A percentile compares a stretch with the other conserved stretches of the same genome.
These are phyloP conservation scores for Cyrtonyx montezumae DNA, from an alignment of 2,113 vertebrate species.

Conservation along the genomic window DNA sequence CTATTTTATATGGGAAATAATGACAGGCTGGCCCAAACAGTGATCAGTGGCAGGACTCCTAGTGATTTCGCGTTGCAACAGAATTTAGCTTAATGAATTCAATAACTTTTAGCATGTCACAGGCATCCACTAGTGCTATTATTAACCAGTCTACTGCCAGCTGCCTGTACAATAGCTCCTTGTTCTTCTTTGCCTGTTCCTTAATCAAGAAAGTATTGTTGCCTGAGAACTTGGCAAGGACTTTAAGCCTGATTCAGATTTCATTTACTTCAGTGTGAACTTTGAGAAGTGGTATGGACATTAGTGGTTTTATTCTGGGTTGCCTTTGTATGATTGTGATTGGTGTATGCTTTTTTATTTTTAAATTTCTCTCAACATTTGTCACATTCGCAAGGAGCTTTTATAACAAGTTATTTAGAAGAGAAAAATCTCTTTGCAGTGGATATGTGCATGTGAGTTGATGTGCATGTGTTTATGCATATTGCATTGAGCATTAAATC, in stretches of 20 bases:
- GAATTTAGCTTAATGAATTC: slow-evolving; percentile 52
- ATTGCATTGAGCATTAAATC: slow-evolving; percentile 37
- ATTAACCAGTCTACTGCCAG: slow-evolving; percentile 52
- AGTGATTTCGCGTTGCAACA: slow-evolving; percentile 26
- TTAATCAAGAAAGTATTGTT: slow-evolving; percentile 66
- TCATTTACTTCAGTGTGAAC: slow-evolving; percentile 28
- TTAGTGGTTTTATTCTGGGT: neutral
- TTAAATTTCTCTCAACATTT: slow-evolving; percentile 10
- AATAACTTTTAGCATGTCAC: slow-evolving; percentile 49
- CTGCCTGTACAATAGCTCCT: slow-evolving; percentile 48
- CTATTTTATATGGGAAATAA: neutral
- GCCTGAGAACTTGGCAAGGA: slow-evolving; percentile 43
- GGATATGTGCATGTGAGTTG: neutral
- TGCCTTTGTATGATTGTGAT: neutral
- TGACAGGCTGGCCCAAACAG: neutral
- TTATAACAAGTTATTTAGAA: neutral
- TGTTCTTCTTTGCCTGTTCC: slow-evolving; percentile 18
- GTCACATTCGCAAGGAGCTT: slow-evolving; percentile 1
- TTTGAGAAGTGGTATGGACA: neutral
- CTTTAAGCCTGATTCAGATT: slow-evolving; percentile 39
- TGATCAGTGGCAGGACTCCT: neutral
- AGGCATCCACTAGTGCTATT: slow-evolving; percentile 1
- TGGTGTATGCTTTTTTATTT: neutral
- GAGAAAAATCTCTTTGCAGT: neutral
- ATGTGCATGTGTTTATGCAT: slow-evolving; percentile 2